Conservation (phyloP, 2,113 vertebrate species). For the Cryptotis parvus region DNA sequence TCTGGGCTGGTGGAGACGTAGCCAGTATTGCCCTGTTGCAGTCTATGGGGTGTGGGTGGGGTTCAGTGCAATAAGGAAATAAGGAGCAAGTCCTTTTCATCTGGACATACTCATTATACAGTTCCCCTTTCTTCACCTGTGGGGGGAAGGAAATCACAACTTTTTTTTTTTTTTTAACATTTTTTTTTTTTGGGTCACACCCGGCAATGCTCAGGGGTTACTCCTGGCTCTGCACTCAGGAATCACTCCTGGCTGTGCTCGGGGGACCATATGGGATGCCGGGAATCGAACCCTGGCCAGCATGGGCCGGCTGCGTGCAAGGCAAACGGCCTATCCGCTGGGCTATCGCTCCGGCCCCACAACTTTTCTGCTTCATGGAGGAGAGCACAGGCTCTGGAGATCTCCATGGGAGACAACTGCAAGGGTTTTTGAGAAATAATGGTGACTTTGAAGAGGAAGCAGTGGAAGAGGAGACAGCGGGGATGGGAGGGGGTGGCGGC, state of each 20-base stretch:
- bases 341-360: too few relatives aligned
- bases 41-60: not conserved
- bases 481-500: too few relatives aligned
- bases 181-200: too few relatives aligned
- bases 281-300: too few relatives aligned
- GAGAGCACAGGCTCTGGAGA: constrained; percentile 53
- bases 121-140: constrained; percentile 76
- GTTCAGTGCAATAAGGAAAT: constrained; percentile 75
- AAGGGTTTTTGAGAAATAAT: not conserved
- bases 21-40: not conserved
- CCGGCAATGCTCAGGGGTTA: too few relatives aligned
- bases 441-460: not conserved
- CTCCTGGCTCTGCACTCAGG: too few relatives aligned
- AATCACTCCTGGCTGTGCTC: too few relatives aligned
- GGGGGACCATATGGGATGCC: too few relatives aligned
- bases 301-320: too few relatives aligned
- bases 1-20: too few relatives aligned
- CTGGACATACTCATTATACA: constrained; percentile 63
- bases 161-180: too few relatives aligned
- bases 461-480: not conserved
- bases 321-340: too few relatives aligned
- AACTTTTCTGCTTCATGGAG: constrained; percentile 79
- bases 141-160: constrained; percentile 79
- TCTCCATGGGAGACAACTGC: not conserved
- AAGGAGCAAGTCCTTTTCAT: constrained; percentile 74